Evolutionary conservation across 2,888 invertebrate species (phyloP).

Genomic region (Amiota minor): DNA sequence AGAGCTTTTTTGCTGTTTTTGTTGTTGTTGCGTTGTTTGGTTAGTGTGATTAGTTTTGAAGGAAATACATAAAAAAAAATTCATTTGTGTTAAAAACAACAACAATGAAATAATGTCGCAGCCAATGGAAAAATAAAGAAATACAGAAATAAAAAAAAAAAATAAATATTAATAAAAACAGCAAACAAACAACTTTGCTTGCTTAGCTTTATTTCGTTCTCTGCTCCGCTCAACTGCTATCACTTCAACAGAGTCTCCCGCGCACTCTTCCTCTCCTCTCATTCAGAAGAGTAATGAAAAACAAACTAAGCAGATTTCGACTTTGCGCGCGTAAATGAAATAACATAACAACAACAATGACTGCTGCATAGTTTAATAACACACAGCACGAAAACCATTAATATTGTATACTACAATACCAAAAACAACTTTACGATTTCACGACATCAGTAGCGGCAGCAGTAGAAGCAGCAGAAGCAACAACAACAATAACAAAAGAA

Average conservation of each 20-base stretch:
- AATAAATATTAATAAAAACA: not conserved
- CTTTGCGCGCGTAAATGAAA: constrained; percentile 21
- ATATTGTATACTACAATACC: not conserved
- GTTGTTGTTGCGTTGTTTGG: no score
- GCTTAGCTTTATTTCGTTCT: not conserved
- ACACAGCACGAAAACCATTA: not conserved
- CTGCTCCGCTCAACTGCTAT: no score
- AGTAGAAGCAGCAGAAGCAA: not conserved
- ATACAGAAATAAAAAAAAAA: not conserved
- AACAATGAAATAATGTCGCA: not conserved
- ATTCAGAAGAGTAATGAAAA: not conserved
- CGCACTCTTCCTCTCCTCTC: not conserved
- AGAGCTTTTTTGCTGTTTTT: no score
- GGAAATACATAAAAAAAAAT: not conserved
- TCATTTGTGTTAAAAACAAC: not conserved
- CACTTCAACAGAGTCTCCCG: no score
- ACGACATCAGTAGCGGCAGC: not conserved
- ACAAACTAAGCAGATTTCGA: constrained; percentile 15
- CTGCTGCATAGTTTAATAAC: not conserved
- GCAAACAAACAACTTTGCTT: constrained; percentile 10
- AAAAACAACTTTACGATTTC: not conserved
- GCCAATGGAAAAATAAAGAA: not conserved
- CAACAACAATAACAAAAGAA: constrained; percentile 3
- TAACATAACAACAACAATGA: not conserved
- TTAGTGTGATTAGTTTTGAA: no score